These are phyloP conservation scores for Cataglyphis rosenhaueri DNA, from an alignment of 2,888 invertebrate genomes.

Conservation along the genomic window DNA sequence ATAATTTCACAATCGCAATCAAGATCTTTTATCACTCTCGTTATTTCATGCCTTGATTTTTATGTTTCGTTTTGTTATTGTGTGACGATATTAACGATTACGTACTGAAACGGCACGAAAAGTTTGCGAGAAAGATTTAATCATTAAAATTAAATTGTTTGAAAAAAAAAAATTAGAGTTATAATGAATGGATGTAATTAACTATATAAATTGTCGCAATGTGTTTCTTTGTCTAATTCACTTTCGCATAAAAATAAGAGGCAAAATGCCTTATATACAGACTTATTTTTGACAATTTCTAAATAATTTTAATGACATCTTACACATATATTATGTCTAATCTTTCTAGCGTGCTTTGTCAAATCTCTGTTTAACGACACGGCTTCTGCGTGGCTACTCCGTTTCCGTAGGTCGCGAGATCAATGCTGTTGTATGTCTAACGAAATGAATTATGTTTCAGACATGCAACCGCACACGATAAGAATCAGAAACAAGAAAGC, in stretches of 20 bases:
- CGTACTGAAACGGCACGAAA: not conserved
- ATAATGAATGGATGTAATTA: not conserved
- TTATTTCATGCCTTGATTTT: not conserved
- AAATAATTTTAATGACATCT: not conserved
- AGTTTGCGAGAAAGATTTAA: constrained; percentile 26
- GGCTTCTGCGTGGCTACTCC: not conserved
- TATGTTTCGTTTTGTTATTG: constrained; percentile 1
- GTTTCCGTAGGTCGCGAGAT: not conserved
- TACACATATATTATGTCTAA: not conserved
- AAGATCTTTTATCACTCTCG: not conserved
- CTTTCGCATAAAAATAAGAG: not conserved
- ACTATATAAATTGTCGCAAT: not conserved
- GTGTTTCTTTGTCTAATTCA: not conserved
- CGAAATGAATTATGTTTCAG: not conserved
- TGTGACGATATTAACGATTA: constrained; percentile 23
- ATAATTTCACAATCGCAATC: not conserved
- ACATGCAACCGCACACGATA: constrained; percentile 14
- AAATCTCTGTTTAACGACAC: not conserved
- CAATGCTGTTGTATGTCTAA: not conserved
- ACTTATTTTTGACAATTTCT: not conserved
- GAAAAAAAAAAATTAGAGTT: constrained; percentile 3
- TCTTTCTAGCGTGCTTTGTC: not conserved
- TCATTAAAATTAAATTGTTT: constrained; percentile 9
- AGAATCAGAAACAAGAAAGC: constrained; percentile 35
- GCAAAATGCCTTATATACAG: not conserved